Percentiles rank a stretch among this genome's conserved stretches.
These are phyloP conservation scores for Coracias cyanogaster DNA, from an alignment of 2,797 vertebrate genomes.

Conservation along the genomic window DNA sequence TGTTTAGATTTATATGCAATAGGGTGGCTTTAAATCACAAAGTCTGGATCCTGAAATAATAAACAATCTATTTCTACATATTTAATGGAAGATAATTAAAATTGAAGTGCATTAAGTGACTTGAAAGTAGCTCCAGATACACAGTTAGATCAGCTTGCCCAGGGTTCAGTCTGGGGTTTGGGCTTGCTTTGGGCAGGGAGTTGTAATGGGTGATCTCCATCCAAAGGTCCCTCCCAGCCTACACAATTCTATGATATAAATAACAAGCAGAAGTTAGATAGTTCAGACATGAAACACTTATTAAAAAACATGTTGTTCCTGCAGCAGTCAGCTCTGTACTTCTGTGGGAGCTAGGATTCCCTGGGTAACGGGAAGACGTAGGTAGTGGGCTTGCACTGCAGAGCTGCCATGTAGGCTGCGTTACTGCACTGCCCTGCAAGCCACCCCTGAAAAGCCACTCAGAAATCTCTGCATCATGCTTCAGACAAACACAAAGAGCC, in stretches of 20 bases:
- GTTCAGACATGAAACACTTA: not conserved
- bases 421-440: not conserved
- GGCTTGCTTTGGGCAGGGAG: not conserved
- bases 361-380: not conserved
- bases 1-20: not conserved
- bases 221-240: not conserved
- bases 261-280: not conserved
- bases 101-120: not conserved
- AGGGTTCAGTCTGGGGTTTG: not conserved
- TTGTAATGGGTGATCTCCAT: not conserved
- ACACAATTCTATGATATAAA: not conserved
- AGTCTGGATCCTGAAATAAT: not conserved
- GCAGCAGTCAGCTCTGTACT: not conserved
- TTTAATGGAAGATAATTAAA: not conserved
- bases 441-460: not conserved
- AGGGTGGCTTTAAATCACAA: not conserved
- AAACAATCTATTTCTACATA: not conserved
- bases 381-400: not conserved
- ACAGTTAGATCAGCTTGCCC: not conserved
- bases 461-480: not conserved
- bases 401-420: not conserved
- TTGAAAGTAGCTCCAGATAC: not conserved
- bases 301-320: not conserved
- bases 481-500: not conserved
- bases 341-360: not conserved